phyloP scores from a whole-genome alignment of 2,797 vertebrate species.

The Rallus crepitans region DNA sequence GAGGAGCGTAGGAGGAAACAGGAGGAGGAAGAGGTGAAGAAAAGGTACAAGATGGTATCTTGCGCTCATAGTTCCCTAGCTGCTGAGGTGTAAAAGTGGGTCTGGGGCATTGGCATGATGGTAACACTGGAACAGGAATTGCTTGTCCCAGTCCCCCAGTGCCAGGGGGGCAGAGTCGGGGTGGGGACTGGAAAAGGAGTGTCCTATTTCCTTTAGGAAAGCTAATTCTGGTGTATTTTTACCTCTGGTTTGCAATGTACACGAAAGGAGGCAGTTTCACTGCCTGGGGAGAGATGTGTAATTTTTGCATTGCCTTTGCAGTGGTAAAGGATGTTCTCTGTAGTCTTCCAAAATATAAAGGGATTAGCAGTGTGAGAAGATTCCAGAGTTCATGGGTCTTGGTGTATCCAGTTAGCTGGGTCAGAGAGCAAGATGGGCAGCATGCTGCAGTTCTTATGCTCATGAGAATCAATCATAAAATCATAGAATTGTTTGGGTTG shows the following conservation, averaged over 20 bases:
- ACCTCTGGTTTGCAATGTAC: neutral
- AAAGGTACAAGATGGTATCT: constrained; percentile 65
- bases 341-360: neutral
- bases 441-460: neutral
- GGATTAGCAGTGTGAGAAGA: neutral
- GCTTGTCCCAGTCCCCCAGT: neutral
- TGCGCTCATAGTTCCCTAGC: neutral
- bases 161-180: neutral
- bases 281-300: neutral
- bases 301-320: neutral
- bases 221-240: neutral
- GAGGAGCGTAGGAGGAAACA: constrained; percentile 75
- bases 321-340: neutral
- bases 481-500: no score
- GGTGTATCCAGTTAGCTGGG: neutral
- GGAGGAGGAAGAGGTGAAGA: constrained; percentile 72
- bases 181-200: neutral
- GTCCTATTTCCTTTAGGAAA: neutral
- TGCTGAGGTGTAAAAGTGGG: neutral
- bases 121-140: neutral
- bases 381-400: neutral
- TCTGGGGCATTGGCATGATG: neutral
- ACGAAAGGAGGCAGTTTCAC: neutral
- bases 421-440: neutral
- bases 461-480: neutral